Evolutionary conservation across 2,888 invertebrate genomes (phyloP), one percentile per base, ranked within the genome.

Genomic region (Phragmatobia fuliginosa): DNA sequence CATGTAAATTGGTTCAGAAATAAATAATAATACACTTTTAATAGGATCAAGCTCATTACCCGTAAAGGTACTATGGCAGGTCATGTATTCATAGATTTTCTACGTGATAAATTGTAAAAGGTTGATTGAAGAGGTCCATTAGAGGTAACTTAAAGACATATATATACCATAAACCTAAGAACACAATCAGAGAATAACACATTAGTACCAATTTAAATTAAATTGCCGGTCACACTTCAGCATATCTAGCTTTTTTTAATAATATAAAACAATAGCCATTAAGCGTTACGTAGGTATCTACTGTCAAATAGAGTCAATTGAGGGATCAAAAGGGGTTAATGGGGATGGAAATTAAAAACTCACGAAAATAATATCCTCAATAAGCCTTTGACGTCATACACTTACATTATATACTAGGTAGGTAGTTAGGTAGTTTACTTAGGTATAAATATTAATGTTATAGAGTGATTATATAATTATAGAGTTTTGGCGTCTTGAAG

Each of bases 311-410:
- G 63, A 45, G 49, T 49, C 63, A 63, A 63, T 63, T 61, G 36
- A 28, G 36, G 67, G 36, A 62, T 49, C 67, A 61, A 32, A 33
- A 63, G 63, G n/a, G 45, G 63, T 63, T 25, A 49, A 63, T 49
- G 32, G 7, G 32, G 45, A 45, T 32, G 32, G 45, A 32, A 63
- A 45, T 45, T 6, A 7, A 45, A 45, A 45, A 45, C 45, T 45
- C 21, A 2, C 21, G 8, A n/a, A 49, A 49, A 49, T n/a, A 49
- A 49, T 18, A 21, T 49, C 10, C n/a, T 21, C n/a, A 21, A 49
- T 38, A 49, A 49, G 21, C 3, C 1, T 49, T n/a, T 49, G 45
- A n/a, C 21, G 45, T 49, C n/a, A 18, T 10, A 4, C 18, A 49
- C 18, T 21, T 45, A 45, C 45, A 21, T 49, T n/a, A n/a, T 10